Base-by-base conservation (phyloP, 30 jellyfish, hydroid and myxozoan species). In the Cassiopea andromeda region DNA sequence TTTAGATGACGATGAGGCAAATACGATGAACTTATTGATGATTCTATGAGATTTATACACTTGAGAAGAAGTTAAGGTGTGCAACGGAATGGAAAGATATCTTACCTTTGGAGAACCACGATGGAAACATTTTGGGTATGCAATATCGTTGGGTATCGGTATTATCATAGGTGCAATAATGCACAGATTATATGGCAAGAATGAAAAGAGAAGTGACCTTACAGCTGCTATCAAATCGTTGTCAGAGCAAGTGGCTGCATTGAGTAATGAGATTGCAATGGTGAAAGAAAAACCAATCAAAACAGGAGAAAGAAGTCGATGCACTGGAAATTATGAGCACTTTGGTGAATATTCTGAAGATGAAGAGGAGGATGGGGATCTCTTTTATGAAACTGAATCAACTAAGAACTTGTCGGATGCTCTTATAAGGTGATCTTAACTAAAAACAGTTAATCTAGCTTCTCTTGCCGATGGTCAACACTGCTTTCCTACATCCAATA, bases 111-210 rank as follows among this genome's bases (percentile, higher is more conserved):
- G 3, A 4, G 79, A 70, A 8, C 15, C 27, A 2, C 54, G 54
- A 12, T 43, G 57, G 79, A 83, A 19, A 14, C 83, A 83, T 46
- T 14, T 93, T 60, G 97, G 97, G 2, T 79, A 85, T 72, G 90
- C 92, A 54, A 4, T 93, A 46, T 95, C 97, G 15, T 87, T 89
- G 64, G 98, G 98, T 0, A 44, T 89, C 38, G 98, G 98, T 68
- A 73, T 93, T 7, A 83, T 86, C 44, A 77, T 88, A 49, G 81
- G 92, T 46, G 79, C 70, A 44, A 1, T 91, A 49, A 48, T 70
- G 46, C 69, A 73, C 58, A 67, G 80, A 64, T 13, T 61, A n/a
- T 80, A 78, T 44, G 86, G 70, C 4, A 60, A 79, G 46, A 84
- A 77, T 2, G 93, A 89, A 60, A 89, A 85, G 77, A 85, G 85